Conservation (phyloP, 2,888 invertebrate genomes). For the Eilema depressum region DNA sequence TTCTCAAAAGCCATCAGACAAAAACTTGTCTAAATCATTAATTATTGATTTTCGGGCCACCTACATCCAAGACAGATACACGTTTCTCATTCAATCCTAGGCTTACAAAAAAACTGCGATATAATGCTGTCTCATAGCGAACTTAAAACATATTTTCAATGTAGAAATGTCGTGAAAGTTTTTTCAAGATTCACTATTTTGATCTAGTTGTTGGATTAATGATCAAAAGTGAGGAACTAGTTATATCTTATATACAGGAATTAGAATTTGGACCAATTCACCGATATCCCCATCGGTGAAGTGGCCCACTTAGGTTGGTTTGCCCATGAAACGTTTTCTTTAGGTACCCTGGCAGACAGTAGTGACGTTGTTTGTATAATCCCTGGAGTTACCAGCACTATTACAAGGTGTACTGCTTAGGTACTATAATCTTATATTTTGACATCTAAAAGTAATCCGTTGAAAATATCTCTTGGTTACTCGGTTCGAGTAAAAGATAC, state of each 20-base stretch:
- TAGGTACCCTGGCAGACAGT: too few relatives aligned
- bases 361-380: not conserved
- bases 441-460: too few relatives aligned
- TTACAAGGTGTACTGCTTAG: not conserved
- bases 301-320: not conserved
- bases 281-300: too few relatives aligned
- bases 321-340: not conserved
- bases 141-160: not conserved
- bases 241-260: not conserved
- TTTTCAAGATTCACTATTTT: not conserved
- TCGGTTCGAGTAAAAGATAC: not conserved
- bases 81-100: not conserved
- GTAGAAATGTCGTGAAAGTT: not conserved
- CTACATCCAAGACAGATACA: not conserved
- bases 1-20: not conserved
- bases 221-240: not conserved
- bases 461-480: not conserved
- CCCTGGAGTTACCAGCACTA: too few relatives aligned
- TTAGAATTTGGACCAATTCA: not conserved
- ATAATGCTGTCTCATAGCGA: not conserved
- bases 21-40: not conserved
- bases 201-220: not conserved
- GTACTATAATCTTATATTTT: too few relatives aligned
- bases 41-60: not conserved
- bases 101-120: not conserved